Conservation (phyloP, 92 coral and sea anemone species). For the Porites rus region DNA sequence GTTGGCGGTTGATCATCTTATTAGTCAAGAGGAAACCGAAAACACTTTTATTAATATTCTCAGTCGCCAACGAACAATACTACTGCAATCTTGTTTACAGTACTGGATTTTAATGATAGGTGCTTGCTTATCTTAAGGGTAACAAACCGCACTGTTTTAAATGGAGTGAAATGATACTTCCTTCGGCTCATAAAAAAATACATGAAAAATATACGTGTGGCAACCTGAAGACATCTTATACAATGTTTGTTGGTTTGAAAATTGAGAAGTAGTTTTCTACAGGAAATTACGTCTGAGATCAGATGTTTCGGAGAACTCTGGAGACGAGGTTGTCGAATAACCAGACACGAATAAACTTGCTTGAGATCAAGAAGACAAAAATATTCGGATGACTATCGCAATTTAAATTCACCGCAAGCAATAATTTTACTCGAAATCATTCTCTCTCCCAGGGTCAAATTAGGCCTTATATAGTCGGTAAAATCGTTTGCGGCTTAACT, state of each 20-base stretch:
- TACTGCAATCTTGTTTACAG: neutral
- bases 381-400: neutral
- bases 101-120: neutral
- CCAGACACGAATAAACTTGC: neutral
- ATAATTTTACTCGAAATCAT: neutral
- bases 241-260: neutral
- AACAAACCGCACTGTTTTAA: neutral
- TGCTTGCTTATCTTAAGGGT: neutral
- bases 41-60: neutral
- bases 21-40: neutral
- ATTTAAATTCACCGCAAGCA: neutral
- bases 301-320: neutral
- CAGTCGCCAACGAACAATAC: slow-evolving; percentile 5
- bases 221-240: neutral
- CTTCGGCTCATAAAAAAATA: neutral
- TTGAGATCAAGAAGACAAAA: neutral
- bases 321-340: neutral
- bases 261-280: neutral
- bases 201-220: neutral
- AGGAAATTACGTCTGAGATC: neutral
- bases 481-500: slow-evolving; percentile 11
- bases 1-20: slow-evolving; percentile 14
- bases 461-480: slow-evolving; percentile 1
- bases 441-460: neutral
- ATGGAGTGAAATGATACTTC: slow-evolving; percentile 4